Evolutionary conservation across 2,113 vertebrate species (phyloP).

Genomic region (Sylvia atricapilla): DNA sequence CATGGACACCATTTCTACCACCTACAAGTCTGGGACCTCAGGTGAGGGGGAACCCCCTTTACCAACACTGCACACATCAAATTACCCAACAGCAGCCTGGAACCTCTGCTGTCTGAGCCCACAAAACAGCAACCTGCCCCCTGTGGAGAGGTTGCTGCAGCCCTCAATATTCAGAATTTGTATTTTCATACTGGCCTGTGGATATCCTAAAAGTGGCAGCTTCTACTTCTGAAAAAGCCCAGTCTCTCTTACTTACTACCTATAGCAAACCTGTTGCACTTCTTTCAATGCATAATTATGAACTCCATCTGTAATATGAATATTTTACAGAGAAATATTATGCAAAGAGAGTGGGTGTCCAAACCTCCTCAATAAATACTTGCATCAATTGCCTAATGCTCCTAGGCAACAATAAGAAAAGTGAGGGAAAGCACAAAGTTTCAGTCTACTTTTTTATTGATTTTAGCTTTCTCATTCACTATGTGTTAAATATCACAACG

Average conservation of each 20-base stretch:
- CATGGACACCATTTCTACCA: neutral
- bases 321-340: neutral
- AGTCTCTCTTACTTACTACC: neutral
- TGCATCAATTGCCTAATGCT: neutral
- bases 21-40: neutral
- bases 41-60: neutral
- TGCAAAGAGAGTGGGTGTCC: neutral
- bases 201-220: neutral
- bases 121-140: accelerated
- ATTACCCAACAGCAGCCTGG: neutral
- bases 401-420: conserved; percentile 10
- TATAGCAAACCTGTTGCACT: neutral
- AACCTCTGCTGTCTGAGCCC: neutral
- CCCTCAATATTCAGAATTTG: neutral
- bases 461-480: conserved; percentile 8
- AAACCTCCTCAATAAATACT: conserved; percentile 9
- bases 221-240: neutral
- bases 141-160: neutral
- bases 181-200: neutral
- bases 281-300: neutral
- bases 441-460: conserved; percentile 25
- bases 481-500: conserved; percentile 27
- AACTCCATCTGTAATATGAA: neutral
- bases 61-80: neutral
- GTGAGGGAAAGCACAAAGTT: neutral